Evolutionary conservation across 2,797 vertebrate species (phyloP), one percentile per base, ranked within the genome.

Genomic region (Allobates femoralis): DNA sequence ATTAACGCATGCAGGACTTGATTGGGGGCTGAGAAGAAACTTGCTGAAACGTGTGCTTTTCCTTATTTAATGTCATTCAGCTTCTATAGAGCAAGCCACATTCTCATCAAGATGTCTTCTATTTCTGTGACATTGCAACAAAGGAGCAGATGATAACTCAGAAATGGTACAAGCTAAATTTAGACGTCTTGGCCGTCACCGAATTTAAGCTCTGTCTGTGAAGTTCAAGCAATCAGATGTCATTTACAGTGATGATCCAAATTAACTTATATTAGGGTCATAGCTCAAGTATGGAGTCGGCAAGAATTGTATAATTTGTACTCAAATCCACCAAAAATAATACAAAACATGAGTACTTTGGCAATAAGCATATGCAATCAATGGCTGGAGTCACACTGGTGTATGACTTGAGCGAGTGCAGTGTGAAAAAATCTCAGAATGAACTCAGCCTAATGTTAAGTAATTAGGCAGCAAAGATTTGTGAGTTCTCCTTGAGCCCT

Each of bases 101-200:
- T 85, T 83, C 87, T 90, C 90, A 87, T 79, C 85, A 89, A 91
- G 89, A 90, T 89, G 88, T 85, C 90, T 89, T 89, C 87, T 89
- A 79, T 90, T 85, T 87, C 90, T 85, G 89, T 89, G 90, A 89
- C 89, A 91, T 79, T 71, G 0, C 0, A 91, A 93, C 91, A 92
- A 92, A 91, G 90, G 87, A 92, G 87, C 90, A 90, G 89, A 91
- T 90, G 92, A 92, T 89, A 89, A 8, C 26, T 66, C 86, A 84
- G 88, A 90, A 90, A 90, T 88, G 89, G 90, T 91, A 89, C 90
- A 90, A 83, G 89, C 91, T 93, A 89, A 92, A 91, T 88, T 92
- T 91, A 92, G 90, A 88, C 88, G 3, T 89, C 92, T 88, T 88
- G 87, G 90, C 90, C 71, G 58, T 77, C 79, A 81, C 58, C 90